Evolutionary conservation across 2,113 vertebrate genomes (phyloP).

Genomic region (Cebus imitator): DNA sequence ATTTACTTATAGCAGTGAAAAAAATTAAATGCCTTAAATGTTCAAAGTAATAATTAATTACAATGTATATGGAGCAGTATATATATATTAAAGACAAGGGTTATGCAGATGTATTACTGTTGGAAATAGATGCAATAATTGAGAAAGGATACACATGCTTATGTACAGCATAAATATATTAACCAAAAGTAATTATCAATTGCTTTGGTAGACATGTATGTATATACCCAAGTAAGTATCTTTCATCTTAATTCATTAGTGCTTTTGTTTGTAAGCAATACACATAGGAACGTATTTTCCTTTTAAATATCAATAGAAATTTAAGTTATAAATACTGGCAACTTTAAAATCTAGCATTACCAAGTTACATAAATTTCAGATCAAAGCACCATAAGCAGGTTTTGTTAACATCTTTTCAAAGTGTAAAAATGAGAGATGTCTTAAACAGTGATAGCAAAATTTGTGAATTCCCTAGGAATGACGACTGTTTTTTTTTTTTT

Average conservation of each 20-base stretch:
- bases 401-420: slow-evolving; percentile 32
- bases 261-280: neutral
- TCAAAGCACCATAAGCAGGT: neutral
- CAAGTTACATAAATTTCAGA: neutral
- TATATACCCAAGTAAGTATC: neutral
- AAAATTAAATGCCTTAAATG: neutral
- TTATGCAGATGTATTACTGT: neutral
- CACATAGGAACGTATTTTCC: neutral
- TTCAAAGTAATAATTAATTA: neutral
- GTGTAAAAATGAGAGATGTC: neutral
- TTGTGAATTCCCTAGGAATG: neutral
- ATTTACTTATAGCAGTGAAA: neutral
- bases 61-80: neutral
- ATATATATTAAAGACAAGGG: neutral
- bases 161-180: neutral
- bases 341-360: neutral
- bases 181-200: neutral
- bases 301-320: slow-evolving; percentile 39
- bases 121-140: neutral
- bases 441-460: neutral
- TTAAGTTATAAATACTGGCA: neutral
- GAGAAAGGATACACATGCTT: neutral
- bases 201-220: neutral
- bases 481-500: neutral
- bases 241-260: slow-evolving; percentile 12